Base-by-base conservation (phyloP, 2,113 vertebrate species). In the Gorsachius goisagi region DNA sequence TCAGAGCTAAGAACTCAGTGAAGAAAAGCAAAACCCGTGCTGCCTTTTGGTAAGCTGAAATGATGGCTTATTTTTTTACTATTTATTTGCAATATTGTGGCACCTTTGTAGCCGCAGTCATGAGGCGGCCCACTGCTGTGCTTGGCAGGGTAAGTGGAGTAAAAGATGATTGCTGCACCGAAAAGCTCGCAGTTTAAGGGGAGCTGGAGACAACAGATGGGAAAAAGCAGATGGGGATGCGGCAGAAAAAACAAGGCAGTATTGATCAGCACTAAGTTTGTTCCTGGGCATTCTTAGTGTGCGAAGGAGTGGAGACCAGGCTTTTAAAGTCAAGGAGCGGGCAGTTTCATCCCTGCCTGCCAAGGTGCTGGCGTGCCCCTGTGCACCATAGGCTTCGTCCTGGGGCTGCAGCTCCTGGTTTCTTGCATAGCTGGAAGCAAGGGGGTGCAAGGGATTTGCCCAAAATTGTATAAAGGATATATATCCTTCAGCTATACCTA, bases 201-300 rank as follows among this genome's bases (percentile, higher is more conserved):
- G 58, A 92, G 87, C 73, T 77, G 89, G 95, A 95, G 95, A 97
- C 96, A 94, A 66, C 96, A 97, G 95, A 97, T 97, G 96, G 96
- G 85, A 35, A 96, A 96, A 97, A 96, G 88, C 96, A 96, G 96
- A 97, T 96, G 96, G 96, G 89, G 80, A 89, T 89, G 89, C 17
- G 1, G 62, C 78, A 89, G 85, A 69, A 95, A 82, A 93, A 76
- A 5, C 53, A 39, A 60, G 91, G 85, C 50, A 1, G 49, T 45
- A 76, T 76, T 39, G 69, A 97, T 93, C 84, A 50, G 81, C 5
- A 15, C 85, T 68, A 16, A 53, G 91, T 72, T 91, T 85, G 72
- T 94, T 89, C 58, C 78, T 67, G 82, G 39, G 71, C 69, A 12
- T 30, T 85, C 66, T 78, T 2, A 35, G 30, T 47, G 62, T 8